These are phyloP conservation scores for Pterocles orientalis DNA, from an alignment of 2,113 vertebrate genomes.

Conservation along the genomic window DNA sequence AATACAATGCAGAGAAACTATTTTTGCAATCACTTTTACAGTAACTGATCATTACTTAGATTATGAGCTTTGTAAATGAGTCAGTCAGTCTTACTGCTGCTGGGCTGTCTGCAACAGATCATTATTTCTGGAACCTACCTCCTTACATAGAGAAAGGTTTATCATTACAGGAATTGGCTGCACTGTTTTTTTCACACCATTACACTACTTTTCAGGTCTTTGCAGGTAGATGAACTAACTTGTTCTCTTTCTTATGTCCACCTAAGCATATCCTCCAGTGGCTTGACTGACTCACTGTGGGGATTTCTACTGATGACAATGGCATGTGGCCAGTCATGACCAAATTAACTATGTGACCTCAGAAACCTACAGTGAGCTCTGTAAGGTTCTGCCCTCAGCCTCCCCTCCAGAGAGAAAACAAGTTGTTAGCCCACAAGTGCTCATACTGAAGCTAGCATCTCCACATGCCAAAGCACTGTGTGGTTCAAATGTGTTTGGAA, in stretches of 20 bases:
- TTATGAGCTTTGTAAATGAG: neutral
- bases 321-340: neutral
- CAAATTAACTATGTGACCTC: neutral
- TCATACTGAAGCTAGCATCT: neutral
- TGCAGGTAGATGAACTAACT: neutral
- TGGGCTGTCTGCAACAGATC: neutral
- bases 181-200: neutral
- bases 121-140: neutral
- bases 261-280: neutral
- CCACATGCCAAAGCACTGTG: neutral
- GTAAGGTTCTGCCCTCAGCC: neutral
- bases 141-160: neutral
- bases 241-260: neutral
- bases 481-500: neutral
- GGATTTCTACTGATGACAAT: neutral
- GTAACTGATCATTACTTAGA: neutral
- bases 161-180: neutral
- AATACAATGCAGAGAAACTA: neutral
- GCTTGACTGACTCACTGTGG: neutral
- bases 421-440: neutral
- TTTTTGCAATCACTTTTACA: neutral
- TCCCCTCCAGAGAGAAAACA: neutral
- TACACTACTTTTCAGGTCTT: neutral
- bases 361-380: neutral
- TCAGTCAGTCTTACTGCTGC: neutral